Evolutionary conservation across 2,113 vertebrate genomes (phyloP), one percentile per base, ranked within the genome.

Genomic region (Laterallus jamaicensis): DNA sequence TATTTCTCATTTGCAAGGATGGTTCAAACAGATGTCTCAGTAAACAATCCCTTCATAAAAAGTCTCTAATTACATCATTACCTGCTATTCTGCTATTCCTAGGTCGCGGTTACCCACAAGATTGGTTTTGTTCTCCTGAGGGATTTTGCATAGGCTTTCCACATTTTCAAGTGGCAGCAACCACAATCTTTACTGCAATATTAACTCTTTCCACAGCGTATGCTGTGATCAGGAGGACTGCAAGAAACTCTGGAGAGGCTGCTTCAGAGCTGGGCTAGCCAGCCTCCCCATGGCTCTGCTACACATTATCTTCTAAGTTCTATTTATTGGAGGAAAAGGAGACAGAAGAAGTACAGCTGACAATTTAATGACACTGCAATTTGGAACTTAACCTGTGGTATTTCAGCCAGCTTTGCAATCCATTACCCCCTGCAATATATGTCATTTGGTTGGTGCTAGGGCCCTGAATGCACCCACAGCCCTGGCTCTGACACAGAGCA

Each of bases 401-500:
- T 54, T 88, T 88, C 24, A 90, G 15, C 6, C 9, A 59, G 22
- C 1, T 85, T 88, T 85, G 18, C 26, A 75, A 35, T 24, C 7
- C 2, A 29, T 58, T 69, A 2, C 5, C n/a, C 17, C 10, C 20
- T 28, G 26, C 5, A 52, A 10, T 15, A 31, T 7, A 17, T 14
- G 20, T 3, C 17, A 39, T 37, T 71, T 49, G 5, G 11, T 10
- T 25, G 28, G 26, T 44, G 24, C 12, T 42, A 28, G 22, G 29
- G 7, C 3, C 24, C 12, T 47, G 52, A 39, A 40, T 20, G 6
- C 31, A 37, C 58, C 35, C 20, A 35, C 0, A 1, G 12, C 26
- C 8, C 10, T 79, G 31, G 2, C 1, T 86, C 12, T 59, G n/a
- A n/a, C 35, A 56, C 0, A 0, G 25, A 42, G 10, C 21, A 69